phyloP scores from a whole-genome alignment of 37 sponge, comb jelly and placozoan species.

The Agelas oroides region DNA sequence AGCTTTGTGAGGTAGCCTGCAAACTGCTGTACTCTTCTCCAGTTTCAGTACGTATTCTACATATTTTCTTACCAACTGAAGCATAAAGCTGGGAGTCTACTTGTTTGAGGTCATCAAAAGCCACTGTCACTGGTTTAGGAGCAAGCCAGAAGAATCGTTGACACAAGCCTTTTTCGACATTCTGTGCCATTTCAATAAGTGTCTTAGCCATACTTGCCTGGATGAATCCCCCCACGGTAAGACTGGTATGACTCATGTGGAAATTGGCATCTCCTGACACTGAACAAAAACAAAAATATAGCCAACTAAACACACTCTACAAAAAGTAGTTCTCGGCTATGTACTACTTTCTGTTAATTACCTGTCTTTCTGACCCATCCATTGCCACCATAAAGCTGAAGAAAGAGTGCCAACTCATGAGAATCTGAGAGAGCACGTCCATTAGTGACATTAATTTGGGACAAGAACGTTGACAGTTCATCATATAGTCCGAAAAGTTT shows the following conservation, averaged over 20 bases:
- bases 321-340: no score
- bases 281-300: no score
- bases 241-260: conserved; percentile 15
- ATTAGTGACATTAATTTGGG: conserved; percentile 50
- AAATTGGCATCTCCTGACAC: conserved; percentile 52
- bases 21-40: no score
- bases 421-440: conserved; percentile 23
- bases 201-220: conserved; percentile 22
- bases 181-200: neutral
- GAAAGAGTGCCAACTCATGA: conserved; percentile 52
- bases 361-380: conserved; percentile 55
- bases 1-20: no score
- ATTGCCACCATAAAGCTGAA: conserved; percentile 46
- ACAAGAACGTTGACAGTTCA: conserved; percentile 53
- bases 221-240: conserved; percentile 43
- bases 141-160: conserved; percentile 4
- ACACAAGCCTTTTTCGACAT: conserved; percentile 5
- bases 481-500: conserved; percentile 50
- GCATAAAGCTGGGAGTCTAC: neutral
- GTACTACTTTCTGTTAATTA: conserved; percentile 14
- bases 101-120: neutral
- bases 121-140: neutral
- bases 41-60: neutral
- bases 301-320: no score
- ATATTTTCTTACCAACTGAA: conserved; percentile 1